Evolutionary conservation across 2,888 invertebrate genomes (phyloP), one percentile per base, ranked within the genome.

Genomic region (Mimas tiliae): DNA sequence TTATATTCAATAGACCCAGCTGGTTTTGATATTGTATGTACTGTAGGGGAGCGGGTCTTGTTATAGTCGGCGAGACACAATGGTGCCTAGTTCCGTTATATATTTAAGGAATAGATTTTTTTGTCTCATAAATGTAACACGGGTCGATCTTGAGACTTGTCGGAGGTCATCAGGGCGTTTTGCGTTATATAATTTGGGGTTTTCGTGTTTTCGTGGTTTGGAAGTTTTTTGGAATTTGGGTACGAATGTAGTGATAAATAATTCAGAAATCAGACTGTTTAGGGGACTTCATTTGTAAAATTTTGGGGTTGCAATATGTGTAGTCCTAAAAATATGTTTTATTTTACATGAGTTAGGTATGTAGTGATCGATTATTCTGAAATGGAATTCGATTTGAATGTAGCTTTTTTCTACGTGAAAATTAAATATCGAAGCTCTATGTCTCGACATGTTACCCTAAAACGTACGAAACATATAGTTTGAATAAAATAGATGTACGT

Each of bases 1-100:
- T 65, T 69, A 70, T 71, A 74, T 82, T 92, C 80, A 90, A 92
- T 89, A 88, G 89, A 86, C 88, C 45, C 93, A 92, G 91, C 91
- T 93, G 92, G 90, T 89, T 86, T 82, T 80, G 89, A 86, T 88
- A 89, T 85, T 88, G 87, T 88, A 85, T 83, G 27, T 27, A 27
- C 86, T 85, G 75, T 88, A 86, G 86, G 86, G 88, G 85, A 78
- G 77, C 82, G 87, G 89, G 86, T 84, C 80, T 83, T 71, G 76
- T 83, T 83, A 85, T 86, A 85, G 83, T 80, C 81, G 75, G 76
- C 78, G 76, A 64, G 50, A 34, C 52, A 87, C 82, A 86, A 86
- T 82, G 75, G 75, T 72, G 67, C 72, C 84, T 81, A 84, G 75
- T 76, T 77, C 78, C 74, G 85, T 90, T 90, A 86, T 88, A 86